A percentile compares a stretch with the other conserved stretches of the same genome.
Evolutionary conservation across 2,113 vertebrate genomes (phyloP).

Genomic region (rabbit (Oryctolagus cuniculus)): DNA sequence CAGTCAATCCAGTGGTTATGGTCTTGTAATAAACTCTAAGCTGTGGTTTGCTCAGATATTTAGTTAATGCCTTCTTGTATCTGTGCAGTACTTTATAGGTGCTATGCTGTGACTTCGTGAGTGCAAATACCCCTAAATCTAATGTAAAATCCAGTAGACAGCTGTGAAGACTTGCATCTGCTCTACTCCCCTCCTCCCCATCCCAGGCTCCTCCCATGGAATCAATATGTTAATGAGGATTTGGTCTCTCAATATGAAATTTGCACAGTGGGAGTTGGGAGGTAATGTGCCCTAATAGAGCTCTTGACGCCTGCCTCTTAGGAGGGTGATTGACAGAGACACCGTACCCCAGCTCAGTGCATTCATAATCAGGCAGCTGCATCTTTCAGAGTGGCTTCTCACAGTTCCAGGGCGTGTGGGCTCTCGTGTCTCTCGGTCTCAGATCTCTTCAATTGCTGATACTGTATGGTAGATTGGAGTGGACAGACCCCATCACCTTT

Average conservation of each 20-base stretch:
- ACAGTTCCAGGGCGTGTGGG: accelerated
- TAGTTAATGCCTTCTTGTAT: neutral
- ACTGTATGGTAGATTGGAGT: neutral
- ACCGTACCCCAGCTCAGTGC: neutral
- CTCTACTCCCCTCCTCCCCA: accelerated
- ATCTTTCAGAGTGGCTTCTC: neutral
- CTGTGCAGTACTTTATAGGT: neutral
- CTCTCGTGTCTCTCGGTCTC: neutral
- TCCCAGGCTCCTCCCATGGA: neutral
- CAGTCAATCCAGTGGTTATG: neutral
- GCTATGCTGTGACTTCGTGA: neutral
- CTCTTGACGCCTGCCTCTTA: neutral
- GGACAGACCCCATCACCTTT: neutral
- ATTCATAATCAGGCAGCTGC: neutral
- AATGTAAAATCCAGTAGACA: neutral
- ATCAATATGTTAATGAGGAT: conserved; percentile 45
- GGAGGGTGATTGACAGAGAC: conserved; percentile 21
- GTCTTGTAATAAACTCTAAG: neutral
- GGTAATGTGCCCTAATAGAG: neutral
- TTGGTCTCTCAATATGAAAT: neutral
- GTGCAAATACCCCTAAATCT: neutral
- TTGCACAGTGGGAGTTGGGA: conserved; percentile 26
- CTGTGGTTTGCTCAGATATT: conserved; percentile 36
- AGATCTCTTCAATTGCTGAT: neutral
- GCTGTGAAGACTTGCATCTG: conserved; percentile 10